Conservation (phyloP, 2,888 invertebrate species). For the Platycheirus rosarum region DNA sequence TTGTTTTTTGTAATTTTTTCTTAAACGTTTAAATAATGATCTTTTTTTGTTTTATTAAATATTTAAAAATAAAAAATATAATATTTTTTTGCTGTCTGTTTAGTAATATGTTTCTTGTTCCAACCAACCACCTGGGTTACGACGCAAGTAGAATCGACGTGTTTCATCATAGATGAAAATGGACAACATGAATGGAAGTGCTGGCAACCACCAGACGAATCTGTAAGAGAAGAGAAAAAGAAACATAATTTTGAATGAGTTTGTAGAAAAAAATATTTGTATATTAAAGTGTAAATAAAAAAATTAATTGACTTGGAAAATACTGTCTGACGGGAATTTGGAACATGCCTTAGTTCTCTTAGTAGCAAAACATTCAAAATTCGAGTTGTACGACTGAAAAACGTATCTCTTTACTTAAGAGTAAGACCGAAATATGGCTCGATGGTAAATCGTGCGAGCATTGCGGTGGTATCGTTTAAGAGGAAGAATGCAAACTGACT, state of each 20-base stretch:
- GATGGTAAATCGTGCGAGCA: too few species aligned
- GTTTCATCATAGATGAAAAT: slow-evolving; percentile 99
- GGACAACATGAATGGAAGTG: slow-evolving; percentile 98
- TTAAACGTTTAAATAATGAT: slow-evolving; percentile 83
- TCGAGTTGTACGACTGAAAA: too few species aligned
- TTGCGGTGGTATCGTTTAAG: too few species aligned
- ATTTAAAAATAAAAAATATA: slow-evolving; percentile 81
- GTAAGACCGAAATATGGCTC: too few species aligned
- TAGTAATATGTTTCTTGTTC: slow-evolving; percentile 99
- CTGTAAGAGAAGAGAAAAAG: slow-evolving; percentile 84
- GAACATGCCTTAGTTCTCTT: too few species aligned
- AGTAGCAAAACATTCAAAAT: too few species aligned
- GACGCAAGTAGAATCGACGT: slow-evolving; percentile 97
- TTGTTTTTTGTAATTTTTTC: slow-evolving; percentile 68
- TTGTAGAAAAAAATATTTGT: neutral
- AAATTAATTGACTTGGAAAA: too few species aligned
- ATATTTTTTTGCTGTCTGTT: slow-evolving; percentile 80
- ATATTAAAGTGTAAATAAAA: too few species aligned
- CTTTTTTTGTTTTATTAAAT: slow-evolving; percentile 81
- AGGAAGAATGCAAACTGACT: too few species aligned
- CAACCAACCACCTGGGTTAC: slow-evolving; percentile 99
- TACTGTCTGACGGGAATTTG: too few species aligned
- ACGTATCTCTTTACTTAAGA: too few species aligned
- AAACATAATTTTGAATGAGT: slow-evolving; percentile 9
- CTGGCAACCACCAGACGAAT: slow-evolving; percentile 99